Percentiles rank a stretch among this genome's conserved stretches.
Conservation (phyloP, 2,888 invertebrate species). For the Apamea epomidion region DNA sequence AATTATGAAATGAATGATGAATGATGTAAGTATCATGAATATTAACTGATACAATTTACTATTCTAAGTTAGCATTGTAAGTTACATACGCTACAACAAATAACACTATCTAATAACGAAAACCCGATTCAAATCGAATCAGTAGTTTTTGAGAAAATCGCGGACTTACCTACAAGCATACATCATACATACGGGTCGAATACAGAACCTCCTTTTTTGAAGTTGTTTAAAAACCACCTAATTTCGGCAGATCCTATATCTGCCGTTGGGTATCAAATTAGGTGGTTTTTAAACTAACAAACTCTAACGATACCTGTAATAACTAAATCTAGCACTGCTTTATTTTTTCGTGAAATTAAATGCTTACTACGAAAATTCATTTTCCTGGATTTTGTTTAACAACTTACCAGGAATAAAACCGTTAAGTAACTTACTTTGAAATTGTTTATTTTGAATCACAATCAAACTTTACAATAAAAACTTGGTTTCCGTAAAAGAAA, state of each 20-base stretch:
- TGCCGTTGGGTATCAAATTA: too few relatives aligned
- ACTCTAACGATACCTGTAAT: too few relatives aligned
- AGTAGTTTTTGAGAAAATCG: too few relatives aligned
- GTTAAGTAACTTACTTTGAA: neutral
- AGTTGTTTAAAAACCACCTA: too few relatives aligned
- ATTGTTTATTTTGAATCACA: constrained; percentile 9
- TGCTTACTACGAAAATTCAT: neutral
- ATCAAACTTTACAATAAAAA: neutral
- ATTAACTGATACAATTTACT: too few relatives aligned
- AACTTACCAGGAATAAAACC: neutral
- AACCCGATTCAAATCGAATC: too few relatives aligned
- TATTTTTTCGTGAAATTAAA: neutral
- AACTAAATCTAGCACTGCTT: neutral
- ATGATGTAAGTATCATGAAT: neutral
- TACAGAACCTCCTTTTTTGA: too few relatives aligned
- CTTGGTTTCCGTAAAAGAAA: neutral
- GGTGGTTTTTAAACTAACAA: too few relatives aligned
- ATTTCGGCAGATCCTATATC: too few relatives aligned
- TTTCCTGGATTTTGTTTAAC: neutral
- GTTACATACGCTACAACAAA: neutral
- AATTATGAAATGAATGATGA: too few relatives aligned
- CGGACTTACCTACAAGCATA: too few relatives aligned
- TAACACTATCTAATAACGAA: neutral
- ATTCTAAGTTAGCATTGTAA: neutral
- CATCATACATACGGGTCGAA: too few relatives aligned